Evolutionary conservation across 2,113 vertebrate genomes (phyloP), one percentile per base, ranked within the genome.

Genomic region (Hyaena hyaena): DNA sequence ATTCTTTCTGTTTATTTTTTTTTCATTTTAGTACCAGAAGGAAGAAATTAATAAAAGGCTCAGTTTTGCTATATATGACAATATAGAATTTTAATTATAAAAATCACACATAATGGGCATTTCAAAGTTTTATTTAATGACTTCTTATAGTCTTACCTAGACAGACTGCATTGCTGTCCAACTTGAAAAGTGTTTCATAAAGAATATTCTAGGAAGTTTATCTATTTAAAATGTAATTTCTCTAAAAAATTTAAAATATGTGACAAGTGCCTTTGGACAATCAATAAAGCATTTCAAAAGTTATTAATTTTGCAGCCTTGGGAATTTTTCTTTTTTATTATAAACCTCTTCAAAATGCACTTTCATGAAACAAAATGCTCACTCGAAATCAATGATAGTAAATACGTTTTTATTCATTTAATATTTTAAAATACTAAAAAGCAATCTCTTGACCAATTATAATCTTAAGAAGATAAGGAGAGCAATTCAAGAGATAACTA

Each of bases 261-360:
- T 83, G 84, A 76, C 74, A 79, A 77, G 77, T 48, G 6, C 55
- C 4, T 90, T 86, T 96, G 26, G 31, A 93, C 84, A 79, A 88
- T 68, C 68, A 93, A 89, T 74, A 91, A 58, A 39, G 19, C 43
- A 92, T 61, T 88, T 95, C 86, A 96, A 90, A 96, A 2, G n/a
- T 61, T 65, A 63, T 94, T 91, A 69, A 79, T 96, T 97, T 89
- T 95, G 28, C 4, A 87, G 48, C n/a, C 31, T 79, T 87, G 31
- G 53, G 53, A 96, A 89, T 81, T 88, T 97, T 97, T 76, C 74
- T 84, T 66, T 85, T 94, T 96, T 23, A 58, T 31, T 95, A 43
- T 81, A 53, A 85, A 82, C 19, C n/a, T 93, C 63, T 86, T 87
- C 39, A 96, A 95, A 97, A 89, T 91, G 28, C 43, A 87, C 68